phyloP scores from a whole-genome alignment of 2,888 invertebrate species.

The Oscheius myriophilus region DNA sequence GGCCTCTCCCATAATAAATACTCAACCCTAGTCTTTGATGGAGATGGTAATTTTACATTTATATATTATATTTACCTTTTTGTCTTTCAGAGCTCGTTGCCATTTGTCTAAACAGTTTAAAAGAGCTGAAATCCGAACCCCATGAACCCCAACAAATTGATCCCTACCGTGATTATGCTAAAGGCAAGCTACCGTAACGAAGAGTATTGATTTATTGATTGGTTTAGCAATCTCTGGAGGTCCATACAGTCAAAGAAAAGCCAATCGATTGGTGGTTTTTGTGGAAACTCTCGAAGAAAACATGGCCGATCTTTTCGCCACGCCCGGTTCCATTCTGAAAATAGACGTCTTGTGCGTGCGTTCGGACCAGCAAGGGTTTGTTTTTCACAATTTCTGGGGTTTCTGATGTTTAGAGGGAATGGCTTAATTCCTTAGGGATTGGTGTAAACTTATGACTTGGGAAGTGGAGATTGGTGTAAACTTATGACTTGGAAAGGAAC shows the following conservation, averaged over 20 bases:
- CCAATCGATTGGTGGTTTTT: constrained; percentile 44
- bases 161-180: constrained; percentile 42
- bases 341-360: constrained; percentile 53
- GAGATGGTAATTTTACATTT: neutral
- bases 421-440: neutral
- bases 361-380: constrained; percentile 41
- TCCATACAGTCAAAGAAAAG: constrained; percentile 36
- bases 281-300: constrained; percentile 43
- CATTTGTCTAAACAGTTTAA: constrained; percentile 40
- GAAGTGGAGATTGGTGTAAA: neutral
- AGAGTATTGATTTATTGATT: neutral
- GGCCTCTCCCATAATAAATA: constrained; percentile 38
- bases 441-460: neutral
- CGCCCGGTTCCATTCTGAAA: constrained; percentile 39
- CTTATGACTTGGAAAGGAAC: too few relatives aligned
- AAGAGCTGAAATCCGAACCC: constrained; percentile 14
- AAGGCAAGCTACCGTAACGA: constrained; percentile 20
- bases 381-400: neutral
- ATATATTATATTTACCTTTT: neutral
- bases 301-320: constrained; percentile 27
- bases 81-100: constrained; percentile 38
- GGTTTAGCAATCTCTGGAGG: constrained; percentile 40
- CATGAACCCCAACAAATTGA: constrained; percentile 30
- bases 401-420: neutral
- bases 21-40: constrained; percentile 41